A percentile compares a stretch with the other conserved stretches of the same genome.
Conservation (phyloP, 2,888 invertebrate species). For the Taphrorychus bicolor region DNA sequence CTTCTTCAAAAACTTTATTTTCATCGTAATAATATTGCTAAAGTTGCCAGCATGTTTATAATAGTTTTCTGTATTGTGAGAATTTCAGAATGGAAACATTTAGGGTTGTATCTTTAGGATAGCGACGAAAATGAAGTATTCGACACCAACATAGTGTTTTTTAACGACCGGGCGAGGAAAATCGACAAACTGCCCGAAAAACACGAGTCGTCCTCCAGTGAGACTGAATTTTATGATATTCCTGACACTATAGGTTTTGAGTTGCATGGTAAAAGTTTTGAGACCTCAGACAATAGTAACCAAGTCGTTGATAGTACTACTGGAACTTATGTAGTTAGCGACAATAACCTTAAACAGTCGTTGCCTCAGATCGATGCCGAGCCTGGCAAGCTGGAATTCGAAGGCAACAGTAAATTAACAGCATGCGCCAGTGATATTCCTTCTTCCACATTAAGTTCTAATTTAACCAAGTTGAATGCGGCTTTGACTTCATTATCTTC, state of each 20-base stretch:
- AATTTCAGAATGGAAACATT: too few relatives aligned
- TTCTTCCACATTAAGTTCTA: constrained; percentile 22
- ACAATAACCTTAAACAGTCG: constrained; percentile 7
- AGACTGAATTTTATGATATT: constrained; percentile 56
- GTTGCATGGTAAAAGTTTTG: constrained; percentile 47
- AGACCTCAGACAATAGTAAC: constrained; percentile 11
- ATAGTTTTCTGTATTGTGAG: too few relatives aligned
- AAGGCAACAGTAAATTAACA: constrained; percentile 44
- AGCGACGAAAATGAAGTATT: constrained; percentile 53
- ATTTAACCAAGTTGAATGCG: constrained; percentile 33
- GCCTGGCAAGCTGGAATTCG: constrained; percentile 1
- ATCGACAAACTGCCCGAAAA: constrained; percentile 43
- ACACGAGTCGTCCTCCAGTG: constrained; percentile 52
- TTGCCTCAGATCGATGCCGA: too few relatives aligned
- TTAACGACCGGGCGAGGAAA: constrained; percentile 47
- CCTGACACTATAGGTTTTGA: constrained; percentile 40
- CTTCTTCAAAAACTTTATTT: too few relatives aligned
- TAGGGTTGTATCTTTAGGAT: constrained; percentile 48
- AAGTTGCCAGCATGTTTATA: too few relatives aligned
- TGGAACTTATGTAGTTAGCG: constrained; percentile 12
- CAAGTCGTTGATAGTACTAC: constrained; percentile 16
- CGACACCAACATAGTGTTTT: constrained; percentile 51
- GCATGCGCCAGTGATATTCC: constrained; percentile 45
- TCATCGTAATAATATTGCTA: too few relatives aligned
- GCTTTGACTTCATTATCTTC: constrained; percentile 27